These are phyloP conservation scores for Phodopus roborovskii DNA, from an alignment of 2,113 vertebrate species.

Conservation along the genomic window DNA sequence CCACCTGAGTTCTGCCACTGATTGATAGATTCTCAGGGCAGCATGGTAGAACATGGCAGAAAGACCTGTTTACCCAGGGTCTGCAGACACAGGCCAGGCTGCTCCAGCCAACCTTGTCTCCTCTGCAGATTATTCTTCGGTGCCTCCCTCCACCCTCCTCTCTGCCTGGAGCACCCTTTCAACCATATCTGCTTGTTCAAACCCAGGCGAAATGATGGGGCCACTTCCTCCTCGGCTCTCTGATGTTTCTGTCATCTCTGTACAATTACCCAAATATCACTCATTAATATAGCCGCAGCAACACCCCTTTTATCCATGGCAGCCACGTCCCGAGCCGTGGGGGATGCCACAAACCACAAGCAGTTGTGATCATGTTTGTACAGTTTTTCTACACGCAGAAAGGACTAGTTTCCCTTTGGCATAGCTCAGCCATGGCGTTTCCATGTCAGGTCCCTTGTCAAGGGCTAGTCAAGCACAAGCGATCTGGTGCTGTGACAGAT, in stretches of 20 bases:
- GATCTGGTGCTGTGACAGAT: background rate
- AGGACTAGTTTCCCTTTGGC: background rate
- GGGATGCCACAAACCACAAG: background rate
- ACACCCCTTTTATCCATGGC: background rate
- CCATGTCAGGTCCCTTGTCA: background rate
- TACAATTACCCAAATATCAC: background rate
- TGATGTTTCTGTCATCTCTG: background rate
- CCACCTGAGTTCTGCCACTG: background rate
- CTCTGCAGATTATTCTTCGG: rapidly evolving
- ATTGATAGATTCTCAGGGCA: background rate
- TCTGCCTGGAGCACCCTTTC: background rate
- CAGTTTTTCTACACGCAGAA: background rate
- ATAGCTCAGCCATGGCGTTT: background rate
- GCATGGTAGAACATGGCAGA: background rate
- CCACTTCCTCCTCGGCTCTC: background rate
- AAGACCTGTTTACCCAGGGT: background rate
- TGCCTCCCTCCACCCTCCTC: rapidly evolving
- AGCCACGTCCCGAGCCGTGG: background rate
- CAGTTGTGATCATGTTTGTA: background rate
- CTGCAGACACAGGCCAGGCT: rapidly evolving
- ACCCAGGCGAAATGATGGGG: rapidly evolving
- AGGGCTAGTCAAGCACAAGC: background rate
- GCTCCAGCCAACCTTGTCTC: background rate
- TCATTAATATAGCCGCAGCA: rapidly evolving
- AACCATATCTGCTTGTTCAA: rapidly evolving